Evolutionary conservation across 2,797 vertebrate genomes (phyloP), one percentile per base, ranked within the genome.

Genomic region (Gadopsis bispinosus): DNA sequence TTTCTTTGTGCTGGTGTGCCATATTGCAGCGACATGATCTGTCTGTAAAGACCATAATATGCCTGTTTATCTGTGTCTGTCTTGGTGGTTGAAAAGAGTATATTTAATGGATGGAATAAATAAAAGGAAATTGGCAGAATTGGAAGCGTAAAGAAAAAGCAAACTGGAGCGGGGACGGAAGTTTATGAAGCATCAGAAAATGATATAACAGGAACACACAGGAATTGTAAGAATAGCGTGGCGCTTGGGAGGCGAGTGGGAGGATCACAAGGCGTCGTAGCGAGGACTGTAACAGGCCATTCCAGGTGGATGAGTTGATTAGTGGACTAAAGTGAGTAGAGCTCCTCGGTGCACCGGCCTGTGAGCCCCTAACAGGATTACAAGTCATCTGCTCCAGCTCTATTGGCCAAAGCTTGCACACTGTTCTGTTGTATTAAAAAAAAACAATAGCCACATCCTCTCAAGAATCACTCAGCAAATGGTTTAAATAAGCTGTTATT

Each of bases 361-460:
- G 59, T 84, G 83, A 92, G 77, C 83, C 80, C 73, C 59, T 89
- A 91, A 93, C 89, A 81, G 84, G 91, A 93, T 93, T 89, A 91
- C 43, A 55, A 67, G 87, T 90, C 81, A 89, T 89, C 87, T 85
- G 85, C 86, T 86, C 11, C 73, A 56, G 88, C 85, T 88, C 74
- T 53, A 62, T 64, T 66, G 63, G 83, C 85, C 77, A 60, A 29
- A 43, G 47, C 62, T 39, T 56, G 62, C 73, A n/a, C 70, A 76
- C 59, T 67, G 16, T 60, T 68, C 64, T 65, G 26, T 43, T 83
- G 68, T 79, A 51, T 78, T 78, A 13, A 73, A 51, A 75, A 64
- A 14, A 26, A 26, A 26, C 26, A 26, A 53, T 29, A 54, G 63
- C 35, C 50, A 51, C 19, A 8, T 66, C 76, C 68, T 51, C 35